Conservation (phyloP, 2,888 invertebrate species). For the Aleiodes leptofemur region DNA sequence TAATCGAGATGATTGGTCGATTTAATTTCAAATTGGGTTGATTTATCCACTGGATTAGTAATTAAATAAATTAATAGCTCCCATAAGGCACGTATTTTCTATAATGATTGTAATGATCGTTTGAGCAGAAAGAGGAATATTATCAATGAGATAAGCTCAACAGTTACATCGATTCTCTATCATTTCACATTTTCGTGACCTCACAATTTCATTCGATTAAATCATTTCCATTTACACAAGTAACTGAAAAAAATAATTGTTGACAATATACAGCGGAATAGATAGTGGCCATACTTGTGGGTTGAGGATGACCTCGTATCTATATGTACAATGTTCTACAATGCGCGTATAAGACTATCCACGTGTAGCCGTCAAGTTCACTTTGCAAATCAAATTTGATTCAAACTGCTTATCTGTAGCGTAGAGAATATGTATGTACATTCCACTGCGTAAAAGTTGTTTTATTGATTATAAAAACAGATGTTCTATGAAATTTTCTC, state of each 20-base stretch:
- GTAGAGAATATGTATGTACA: background rate
- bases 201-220: too few species aligned
- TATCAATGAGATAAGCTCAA: too few species aligned
- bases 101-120: too few species aligned
- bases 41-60: background rate
- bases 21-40: slow-evolving; percentile 19
- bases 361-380: slow-evolving; percentile 20
- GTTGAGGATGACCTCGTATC: slow-evolving; percentile 21
- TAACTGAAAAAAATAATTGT: background rate
- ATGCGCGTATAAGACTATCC: slow-evolving; percentile 1
- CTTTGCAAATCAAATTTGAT: slow-evolving; percentile 19
- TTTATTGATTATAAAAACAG: background rate
- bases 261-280: background rate
- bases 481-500: background rate
- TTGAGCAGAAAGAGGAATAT: too few species aligned
- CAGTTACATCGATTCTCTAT: too few species aligned
- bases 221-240: background rate
- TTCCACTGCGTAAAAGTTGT: background rate
- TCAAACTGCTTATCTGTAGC: slow-evolving; percentile 13
- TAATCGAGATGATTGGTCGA: slow-evolving; percentile 20
- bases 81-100: too few species aligned
- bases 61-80: background rate
- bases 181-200: too few species aligned
- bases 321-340: background rate
- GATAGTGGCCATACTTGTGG: slow-evolving; percentile 15